A percentile compares a stretch with the other conserved stretches of the same genome.
Evolutionary conservation across 2,888 invertebrate species (phyloP).

Genomic region (Apeira syringaria): DNA sequence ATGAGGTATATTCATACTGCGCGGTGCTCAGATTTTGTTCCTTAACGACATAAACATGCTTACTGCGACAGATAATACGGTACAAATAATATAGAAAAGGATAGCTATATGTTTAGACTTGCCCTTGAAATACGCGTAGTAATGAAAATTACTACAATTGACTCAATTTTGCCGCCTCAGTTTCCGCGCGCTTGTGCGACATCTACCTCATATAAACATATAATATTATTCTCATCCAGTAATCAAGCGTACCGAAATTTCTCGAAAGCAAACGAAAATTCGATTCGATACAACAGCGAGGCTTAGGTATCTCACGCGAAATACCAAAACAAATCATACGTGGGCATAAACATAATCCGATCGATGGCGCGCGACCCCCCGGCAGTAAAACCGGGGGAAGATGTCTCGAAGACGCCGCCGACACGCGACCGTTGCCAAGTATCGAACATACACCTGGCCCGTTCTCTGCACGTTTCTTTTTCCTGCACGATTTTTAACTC

Average conservation of each 20-base stretch:
- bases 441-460: constrained; percentile 64
- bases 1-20: too few species aligned
- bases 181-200: too few species aligned
- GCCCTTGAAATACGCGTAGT: too few species aligned
- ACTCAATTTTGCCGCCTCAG: too few species aligned
- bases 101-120: too few species aligned
- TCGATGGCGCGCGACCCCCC: constrained; percentile 53
- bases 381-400: constrained; percentile 68
- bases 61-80: too few species aligned
- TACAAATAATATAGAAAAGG: too few species aligned
- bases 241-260: not conserved
- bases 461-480: constrained; percentile 24
- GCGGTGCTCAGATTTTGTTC: too few species aligned
- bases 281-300: constrained; percentile 2
- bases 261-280: not conserved
- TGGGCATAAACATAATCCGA: constrained; percentile 50
- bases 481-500: constrained; percentile 8
- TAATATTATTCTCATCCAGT: too few species aligned
- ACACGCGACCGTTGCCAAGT: constrained; percentile 76
- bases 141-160: too few species aligned
- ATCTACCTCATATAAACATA: too few species aligned
- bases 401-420: constrained; percentile 46
- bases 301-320: constrained; percentile 39
- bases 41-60: too few species aligned
- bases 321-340: constrained; percentile 70